Conservation (phyloP, 1,140 invertebrate genomes). For the Diabrotica undecimpunctata region DNA sequence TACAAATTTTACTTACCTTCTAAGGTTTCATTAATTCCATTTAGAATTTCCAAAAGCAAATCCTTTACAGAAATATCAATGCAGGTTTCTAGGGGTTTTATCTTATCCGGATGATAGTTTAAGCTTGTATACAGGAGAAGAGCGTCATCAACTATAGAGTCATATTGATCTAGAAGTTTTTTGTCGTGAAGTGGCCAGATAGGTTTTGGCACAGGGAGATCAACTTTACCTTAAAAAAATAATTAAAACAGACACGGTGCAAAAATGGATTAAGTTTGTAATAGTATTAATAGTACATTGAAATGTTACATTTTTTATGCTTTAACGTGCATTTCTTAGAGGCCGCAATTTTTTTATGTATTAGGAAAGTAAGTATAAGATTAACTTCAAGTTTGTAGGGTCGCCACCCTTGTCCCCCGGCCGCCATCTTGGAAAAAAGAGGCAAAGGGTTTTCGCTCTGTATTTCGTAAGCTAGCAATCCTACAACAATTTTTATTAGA, state of each 20-base stretch:
- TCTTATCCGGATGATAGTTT: slow-evolving; percentile 27
- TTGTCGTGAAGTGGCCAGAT: slow-evolving; percentile 41
- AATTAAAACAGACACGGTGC: background rate
- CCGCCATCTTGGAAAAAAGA: too few species aligned
- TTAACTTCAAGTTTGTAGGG: too few species aligned
- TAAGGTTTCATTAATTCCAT: slow-evolving; percentile 49
- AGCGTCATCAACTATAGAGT: slow-evolving; percentile 43
- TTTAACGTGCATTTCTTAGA: too few species aligned
- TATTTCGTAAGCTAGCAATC: too few species aligned
- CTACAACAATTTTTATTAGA: too few species aligned
- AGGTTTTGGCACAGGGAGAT: slow-evolving; percentile 42
- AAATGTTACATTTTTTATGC: too few species aligned
- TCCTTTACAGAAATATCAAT: slow-evolving; percentile 44
- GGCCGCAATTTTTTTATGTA: too few species aligned
- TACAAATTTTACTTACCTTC: slow-evolving; percentile 39
- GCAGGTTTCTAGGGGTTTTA: slow-evolving; percentile 16
- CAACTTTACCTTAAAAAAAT: slow-evolving; percentile 27
- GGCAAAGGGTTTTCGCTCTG: too few species aligned
- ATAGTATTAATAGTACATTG: too few species aligned
- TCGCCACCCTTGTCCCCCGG: too few species aligned
- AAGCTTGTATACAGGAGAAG: slow-evolving; percentile 42
- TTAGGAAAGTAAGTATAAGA: too few species aligned
- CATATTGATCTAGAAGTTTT: slow-evolving; percentile 25
- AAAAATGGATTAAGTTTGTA: too few species aligned
- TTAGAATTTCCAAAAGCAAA: slow-evolving; percentile 48